Evolutionary conservation across 2,113 vertebrate genomes (phyloP).

Genomic region (Phalacrocorax carbo): DNA sequence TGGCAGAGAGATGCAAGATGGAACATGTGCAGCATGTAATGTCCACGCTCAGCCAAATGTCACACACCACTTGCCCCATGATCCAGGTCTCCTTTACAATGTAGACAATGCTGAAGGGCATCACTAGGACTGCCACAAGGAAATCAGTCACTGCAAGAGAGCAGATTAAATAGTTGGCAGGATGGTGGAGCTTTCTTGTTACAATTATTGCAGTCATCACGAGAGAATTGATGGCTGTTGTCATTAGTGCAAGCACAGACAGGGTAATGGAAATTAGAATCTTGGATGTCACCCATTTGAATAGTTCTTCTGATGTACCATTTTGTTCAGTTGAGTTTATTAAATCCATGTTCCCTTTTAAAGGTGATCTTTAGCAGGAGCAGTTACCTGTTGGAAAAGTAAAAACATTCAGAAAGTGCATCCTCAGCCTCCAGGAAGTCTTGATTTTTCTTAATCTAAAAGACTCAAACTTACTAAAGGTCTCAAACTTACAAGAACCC

Average conservation of each 20-base stretch:
- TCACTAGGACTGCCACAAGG: constrained; percentile 93
- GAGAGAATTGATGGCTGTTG: constrained; percentile 93
- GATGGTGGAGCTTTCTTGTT: constrained; percentile 95
- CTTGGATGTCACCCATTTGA: constrained; percentile 80
- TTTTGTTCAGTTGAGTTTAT: constrained; percentile 84
- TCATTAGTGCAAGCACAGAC: constrained; percentile 87
- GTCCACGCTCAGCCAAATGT: constrained; percentile 93
- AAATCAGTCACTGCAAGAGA: constrained; percentile 96
- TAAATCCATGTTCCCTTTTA: constrained; percentile 86
- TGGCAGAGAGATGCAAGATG: constrained; percentile 93
- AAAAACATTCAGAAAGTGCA: constrained; percentile 16
- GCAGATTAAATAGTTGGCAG: constrained; percentile 97
- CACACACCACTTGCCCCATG: constrained; percentile 92
- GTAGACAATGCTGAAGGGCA: constrained; percentile 97
- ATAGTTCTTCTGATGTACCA: constrained; percentile 74
- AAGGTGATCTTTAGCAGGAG: constrained; percentile 18
- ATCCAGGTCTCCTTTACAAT: constrained; percentile 92
- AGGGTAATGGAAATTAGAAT: constrained; percentile 89
- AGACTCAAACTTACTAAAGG: background rate
- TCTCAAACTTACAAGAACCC: background rate
- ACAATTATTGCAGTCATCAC: constrained; percentile 96
- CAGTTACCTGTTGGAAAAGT: constrained; percentile 66
- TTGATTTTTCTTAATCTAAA: background rate
- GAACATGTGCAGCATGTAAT: constrained; percentile 97
- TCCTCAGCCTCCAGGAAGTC: background rate